Conservation (phyloP, 2,888 invertebrate species). For the Trachelus iudaicus region DNA sequence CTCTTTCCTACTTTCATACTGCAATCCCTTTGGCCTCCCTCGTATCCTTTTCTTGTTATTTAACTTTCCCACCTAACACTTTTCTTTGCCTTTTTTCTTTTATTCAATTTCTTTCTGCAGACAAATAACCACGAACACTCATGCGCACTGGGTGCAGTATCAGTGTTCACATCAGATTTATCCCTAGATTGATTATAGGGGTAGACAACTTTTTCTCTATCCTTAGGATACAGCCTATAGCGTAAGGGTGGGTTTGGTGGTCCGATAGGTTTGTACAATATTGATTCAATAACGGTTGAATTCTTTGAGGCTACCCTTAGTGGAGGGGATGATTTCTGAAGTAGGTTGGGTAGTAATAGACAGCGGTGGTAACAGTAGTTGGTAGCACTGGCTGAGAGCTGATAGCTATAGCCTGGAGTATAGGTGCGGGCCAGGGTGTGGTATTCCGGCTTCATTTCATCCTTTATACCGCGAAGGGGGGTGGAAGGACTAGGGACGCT, state of each 20-base stretch:
- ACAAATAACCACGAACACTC: no score
- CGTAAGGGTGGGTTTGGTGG: slow-evolving; percentile 12
- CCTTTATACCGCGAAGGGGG: slow-evolving; percentile 49
- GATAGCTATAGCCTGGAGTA: slow-evolving; percentile 27
- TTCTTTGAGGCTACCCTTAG: slow-evolving; percentile 31
- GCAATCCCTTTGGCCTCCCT: no score
- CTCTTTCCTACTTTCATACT: not conserved
- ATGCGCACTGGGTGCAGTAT: not conserved
- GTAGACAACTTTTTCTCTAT: not conserved
- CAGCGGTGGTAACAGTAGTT: not conserved
- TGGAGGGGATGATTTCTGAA: not conserved
- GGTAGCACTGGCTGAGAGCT: slow-evolving; percentile 2
- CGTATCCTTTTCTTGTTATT: no score
- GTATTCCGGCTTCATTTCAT: slow-evolving; percentile 61
- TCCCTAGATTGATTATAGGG: slow-evolving; percentile 5
- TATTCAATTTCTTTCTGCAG: no score
- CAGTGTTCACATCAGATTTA: not conserved
- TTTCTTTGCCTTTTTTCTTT: no score
- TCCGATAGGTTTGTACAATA: slow-evolving; percentile 55
- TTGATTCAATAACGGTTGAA: slow-evolving; percentile 58
- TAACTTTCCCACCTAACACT: no score
- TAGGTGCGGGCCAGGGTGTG: slow-evolving; percentile 42
- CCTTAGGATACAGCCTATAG: slow-evolving; percentile 7
- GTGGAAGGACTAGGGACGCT: slow-evolving; percentile 46
- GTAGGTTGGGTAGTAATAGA: not conserved